These are phyloP conservation scores for Liodrosophila aerea DNA, from an alignment of 2,888 invertebrate species.

Conservation along the genomic window DNA sequence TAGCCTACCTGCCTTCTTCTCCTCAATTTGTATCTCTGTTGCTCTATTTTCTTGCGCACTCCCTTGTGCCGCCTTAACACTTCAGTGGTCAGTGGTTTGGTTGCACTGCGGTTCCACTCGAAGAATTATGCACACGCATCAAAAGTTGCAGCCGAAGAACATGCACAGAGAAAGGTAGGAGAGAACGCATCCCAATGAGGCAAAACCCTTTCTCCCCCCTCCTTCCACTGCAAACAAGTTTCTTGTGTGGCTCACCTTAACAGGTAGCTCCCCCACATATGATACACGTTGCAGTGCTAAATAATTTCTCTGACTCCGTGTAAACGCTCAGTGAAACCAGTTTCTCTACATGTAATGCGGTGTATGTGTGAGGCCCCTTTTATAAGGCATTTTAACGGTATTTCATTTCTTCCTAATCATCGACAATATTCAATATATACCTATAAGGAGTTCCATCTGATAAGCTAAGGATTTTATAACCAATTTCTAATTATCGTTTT, in stretches of 20 bases:
- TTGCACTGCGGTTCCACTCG: slow-evolving; percentile 46
- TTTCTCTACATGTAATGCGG: slow-evolving; percentile 27
- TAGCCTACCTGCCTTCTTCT: slow-evolving; percentile 9
- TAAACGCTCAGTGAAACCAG: slow-evolving; percentile 56
- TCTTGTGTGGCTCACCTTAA: slow-evolving; percentile 11
- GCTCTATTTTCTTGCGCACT: not conserved
- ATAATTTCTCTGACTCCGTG: slow-evolving; percentile 55
- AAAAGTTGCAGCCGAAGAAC: slow-evolving; percentile 33
- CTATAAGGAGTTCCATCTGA: no score
- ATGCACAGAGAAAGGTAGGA: slow-evolving; percentile 33
- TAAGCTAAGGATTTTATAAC: no score
- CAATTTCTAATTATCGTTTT: no score
- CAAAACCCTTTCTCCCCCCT: not conserved
- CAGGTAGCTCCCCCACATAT: slow-evolving; percentile 12
- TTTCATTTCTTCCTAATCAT: no score
- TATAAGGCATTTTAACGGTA: not conserved
- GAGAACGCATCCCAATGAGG: slow-evolving; percentile 8
- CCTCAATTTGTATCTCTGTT: not conserved
- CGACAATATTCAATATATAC: no score
- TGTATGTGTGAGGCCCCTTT: not conserved
- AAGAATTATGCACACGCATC: slow-evolving; percentile 68
- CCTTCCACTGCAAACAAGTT: slow-evolving; percentile 32
- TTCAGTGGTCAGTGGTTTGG: slow-evolving; percentile 31
- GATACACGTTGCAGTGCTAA: slow-evolving; percentile 25
- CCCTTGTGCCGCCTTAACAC: slow-evolving; percentile 23